Percentiles rank a stretch among this genome's conserved stretches.
Conservation (phyloP, 1,140 invertebrate genomes). For the Polyergus mexicanus region DNA sequence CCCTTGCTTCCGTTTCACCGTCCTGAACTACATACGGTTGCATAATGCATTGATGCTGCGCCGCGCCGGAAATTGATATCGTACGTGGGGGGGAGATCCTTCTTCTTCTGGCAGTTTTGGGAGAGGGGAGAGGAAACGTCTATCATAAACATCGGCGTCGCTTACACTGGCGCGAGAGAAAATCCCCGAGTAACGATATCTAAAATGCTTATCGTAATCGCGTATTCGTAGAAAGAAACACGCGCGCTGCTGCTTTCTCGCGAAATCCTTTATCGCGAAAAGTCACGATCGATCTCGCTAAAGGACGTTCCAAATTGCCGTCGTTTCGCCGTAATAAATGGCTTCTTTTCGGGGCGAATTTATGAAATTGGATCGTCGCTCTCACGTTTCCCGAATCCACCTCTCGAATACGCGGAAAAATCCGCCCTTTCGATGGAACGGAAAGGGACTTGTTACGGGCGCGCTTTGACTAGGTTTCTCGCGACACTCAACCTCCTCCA, state of each 20-base stretch:
- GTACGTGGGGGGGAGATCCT: not conserved
- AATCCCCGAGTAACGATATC: not conserved
- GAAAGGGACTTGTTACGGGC: conserved; percentile 17
- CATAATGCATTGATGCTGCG: conserved; percentile 25
- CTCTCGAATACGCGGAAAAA: conserved; percentile 20
- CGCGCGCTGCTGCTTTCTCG: no score
- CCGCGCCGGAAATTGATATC: conserved; percentile 27
- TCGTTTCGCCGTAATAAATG: conserved; percentile 33
- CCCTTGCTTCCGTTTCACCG: not conserved
- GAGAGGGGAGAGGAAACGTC: not conserved
- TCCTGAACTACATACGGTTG: not conserved
- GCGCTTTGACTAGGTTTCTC: conserved; percentile 6
- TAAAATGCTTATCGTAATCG: conserved; percentile 13
- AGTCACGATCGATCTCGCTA: not conserved
- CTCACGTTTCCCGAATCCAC: not conserved
- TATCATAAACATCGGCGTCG: not conserved
- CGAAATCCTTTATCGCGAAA: conserved; percentile 16
- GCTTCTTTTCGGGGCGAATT: conserved; percentile 27
- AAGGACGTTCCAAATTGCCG: conserved; percentile 29
- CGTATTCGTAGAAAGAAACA: not conserved
- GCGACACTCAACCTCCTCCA: conserved; percentile 1
- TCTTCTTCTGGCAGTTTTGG: not conserved
- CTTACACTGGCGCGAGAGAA: not conserved
- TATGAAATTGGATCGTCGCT: conserved; percentile 21
- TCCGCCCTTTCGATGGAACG: conserved; percentile 15